phyloP scores from a whole-genome alignment of 2,113 vertebrate genomes.

The Calyptommatus sinebrachiatus region DNA sequence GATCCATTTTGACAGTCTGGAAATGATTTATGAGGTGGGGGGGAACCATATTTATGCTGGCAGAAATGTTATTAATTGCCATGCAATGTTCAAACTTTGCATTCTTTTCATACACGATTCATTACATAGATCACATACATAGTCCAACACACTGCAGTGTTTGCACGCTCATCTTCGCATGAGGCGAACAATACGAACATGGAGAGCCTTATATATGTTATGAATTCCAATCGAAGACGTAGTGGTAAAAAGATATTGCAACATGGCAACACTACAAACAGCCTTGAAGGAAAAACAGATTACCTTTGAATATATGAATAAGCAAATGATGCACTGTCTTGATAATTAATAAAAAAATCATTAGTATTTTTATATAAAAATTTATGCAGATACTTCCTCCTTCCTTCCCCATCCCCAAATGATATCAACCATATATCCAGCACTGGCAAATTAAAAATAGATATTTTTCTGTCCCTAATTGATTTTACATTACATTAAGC shows the following conservation, averaged over 20 bases:
- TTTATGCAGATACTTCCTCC: slow-evolving; percentile 54
- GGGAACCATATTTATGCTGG: slow-evolving; percentile 64
- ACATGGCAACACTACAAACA: slow-evolving; percentile 54
- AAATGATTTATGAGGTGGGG: slow-evolving; percentile 72
- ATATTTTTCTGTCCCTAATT: slow-evolving; percentile 72
- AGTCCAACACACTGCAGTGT: slow-evolving; percentile 54
- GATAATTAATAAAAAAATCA: slow-evolving; percentile 68
- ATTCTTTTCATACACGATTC: slow-evolving; percentile 71
- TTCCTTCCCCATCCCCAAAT: slow-evolving; percentile 36
- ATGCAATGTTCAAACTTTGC: slow-evolving; percentile 67
- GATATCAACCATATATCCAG: slow-evolving; percentile 60
- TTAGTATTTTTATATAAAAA: slow-evolving; percentile 67
- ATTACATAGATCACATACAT: slow-evolving; percentile 62
- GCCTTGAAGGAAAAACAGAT: slow-evolving; percentile 56
- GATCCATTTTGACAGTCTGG: slow-evolving; percentile 79
- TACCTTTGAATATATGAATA: slow-evolving; percentile 62
- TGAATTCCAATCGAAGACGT: slow-evolving; percentile 62
- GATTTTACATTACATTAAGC: slow-evolving; percentile 71
- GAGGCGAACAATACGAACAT: slow-evolving; percentile 63
- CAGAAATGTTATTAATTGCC: slow-evolving; percentile 73
- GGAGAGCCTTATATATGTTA: slow-evolving; percentile 55
- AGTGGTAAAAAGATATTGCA: slow-evolving; percentile 53
- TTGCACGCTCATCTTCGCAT: slow-evolving; percentile 65
- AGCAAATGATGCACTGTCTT: slow-evolving; percentile 65
- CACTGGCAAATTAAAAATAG: slow-evolving; percentile 68